phyloP scores from a whole-genome alignment of 2,113 vertebrate genomes.

The Propithecus coquereli region DNA sequence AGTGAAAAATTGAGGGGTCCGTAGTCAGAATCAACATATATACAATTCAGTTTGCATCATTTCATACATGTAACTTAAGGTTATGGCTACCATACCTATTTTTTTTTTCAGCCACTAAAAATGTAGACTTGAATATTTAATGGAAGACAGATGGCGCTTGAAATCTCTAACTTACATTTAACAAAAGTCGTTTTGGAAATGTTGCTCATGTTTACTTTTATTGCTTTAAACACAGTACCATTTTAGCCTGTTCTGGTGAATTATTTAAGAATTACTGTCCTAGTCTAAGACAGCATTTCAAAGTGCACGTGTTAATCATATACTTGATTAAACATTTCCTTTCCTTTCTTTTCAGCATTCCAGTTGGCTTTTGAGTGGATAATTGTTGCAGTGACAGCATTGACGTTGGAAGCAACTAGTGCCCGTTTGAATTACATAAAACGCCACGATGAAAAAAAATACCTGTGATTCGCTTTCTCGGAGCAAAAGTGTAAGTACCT shows the following conservation, averaged over 20 bases:
- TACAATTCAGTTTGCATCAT: background rate
- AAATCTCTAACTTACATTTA: conserved; percentile 55
- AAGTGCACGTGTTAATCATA: conserved; percentile 68
- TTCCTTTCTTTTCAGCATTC: conserved; percentile 72
- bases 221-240: conserved; percentile 31
- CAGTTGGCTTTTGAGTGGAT: conserved; percentile 68
- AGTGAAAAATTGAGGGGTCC: background rate
- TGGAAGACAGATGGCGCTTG: conserved; percentile 48
- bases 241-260: conserved; percentile 44
- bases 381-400: conserved; percentile 32
- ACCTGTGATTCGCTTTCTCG: conserved; percentile 64
- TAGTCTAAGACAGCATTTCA: conserved; percentile 25
- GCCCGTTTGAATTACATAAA: conserved; percentile 41
- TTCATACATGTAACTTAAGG: background rate
- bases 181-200: conserved; percentile 49
- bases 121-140: conserved; percentile 46
- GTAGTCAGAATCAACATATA: background rate
- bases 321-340: conserved; percentile 75
- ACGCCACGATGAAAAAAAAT: conserved; percentile 78
- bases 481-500: conserved; percentile 83
- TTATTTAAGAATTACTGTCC: conserved; percentile 62
- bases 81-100: background rate
- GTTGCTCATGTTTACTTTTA: conserved; percentile 15
- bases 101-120: conserved; percentile 21
- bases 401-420: conserved; percentile 44